Base-by-base conservation (phyloP, 30 jellyfish, hydroid and myxozoan species). In the Chrysaora quinquecirrha region DNA sequence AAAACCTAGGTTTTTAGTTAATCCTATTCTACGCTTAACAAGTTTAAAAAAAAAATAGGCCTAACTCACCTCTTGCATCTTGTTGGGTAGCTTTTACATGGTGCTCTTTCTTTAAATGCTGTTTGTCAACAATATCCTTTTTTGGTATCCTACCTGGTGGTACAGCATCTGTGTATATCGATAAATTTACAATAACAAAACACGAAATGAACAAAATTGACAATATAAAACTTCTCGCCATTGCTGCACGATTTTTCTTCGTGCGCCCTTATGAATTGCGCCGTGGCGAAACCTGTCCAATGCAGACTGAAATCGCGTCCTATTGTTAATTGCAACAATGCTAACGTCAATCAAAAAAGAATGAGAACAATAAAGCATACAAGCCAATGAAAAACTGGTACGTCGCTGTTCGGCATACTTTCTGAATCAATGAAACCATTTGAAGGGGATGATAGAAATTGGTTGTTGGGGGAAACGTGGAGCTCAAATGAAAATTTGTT, bases 231-330 rank as follows among this genome's bases (percentile, higher is more conserved):
- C 54, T 38, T 38, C 54, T 6, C 6, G 6, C 54, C 54, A 3
- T 27, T 22, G 20, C 21, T 52, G 29, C 68, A 20, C 31, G 12
- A 58, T 25, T 9, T 19, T 22, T 58, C 9, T 43, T 6, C 58
- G 58, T 52, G 68, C 77, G 92, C 85, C 92, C 92, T 82, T 71
- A 16, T 82, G 85, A 71, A 68, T 80, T 80, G 48, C 76, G 64
- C 87, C 94, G 87, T 84, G 94, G 87, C 87, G 68, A 67, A 84
- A 73, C 35, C 75, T 25, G 14, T 14, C 6, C 14, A 38, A 38
- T 38, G 54, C 54, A 14, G 54, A 38, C 54, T 3, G 54, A 14
- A 38, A 38, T 6, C 14, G n/a, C n/a, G n/a, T 38, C 14, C 54
- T 6, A 38, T 38, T 38, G 54, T 38, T 38, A 38, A 3, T 38